Evolutionary conservation across 2,888 invertebrate species (phyloP).

Genomic region (Malthinus flaveolus): DNA sequence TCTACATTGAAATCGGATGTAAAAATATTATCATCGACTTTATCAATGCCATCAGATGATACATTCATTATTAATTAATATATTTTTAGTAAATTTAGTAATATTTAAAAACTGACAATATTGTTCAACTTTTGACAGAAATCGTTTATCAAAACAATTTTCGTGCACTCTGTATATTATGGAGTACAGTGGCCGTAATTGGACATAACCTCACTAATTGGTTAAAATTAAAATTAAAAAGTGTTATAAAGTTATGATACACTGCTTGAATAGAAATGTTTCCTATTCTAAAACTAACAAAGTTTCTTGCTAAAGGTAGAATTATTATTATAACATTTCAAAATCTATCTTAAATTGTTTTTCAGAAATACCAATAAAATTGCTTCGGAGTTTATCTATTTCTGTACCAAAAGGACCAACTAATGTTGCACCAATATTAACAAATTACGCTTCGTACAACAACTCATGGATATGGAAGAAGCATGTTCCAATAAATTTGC

Average conservation of each 20-base stretch:
- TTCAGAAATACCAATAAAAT: neutral
- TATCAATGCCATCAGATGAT: no score
- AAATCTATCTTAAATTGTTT: neutral
- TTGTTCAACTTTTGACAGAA: no score
- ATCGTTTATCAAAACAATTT: no score
- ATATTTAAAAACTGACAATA: no score
- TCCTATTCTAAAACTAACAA: neutral
- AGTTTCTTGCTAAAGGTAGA: neutral
- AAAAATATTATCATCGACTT: no score
- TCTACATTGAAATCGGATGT: no score
- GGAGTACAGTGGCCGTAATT: neutral
- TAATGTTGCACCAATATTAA: neutral
- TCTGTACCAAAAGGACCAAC: neutral
- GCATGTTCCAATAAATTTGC: conserved; percentile 42
- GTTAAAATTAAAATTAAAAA: neutral
- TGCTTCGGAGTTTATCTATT: neutral
- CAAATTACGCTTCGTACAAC: neutral
- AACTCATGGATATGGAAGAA: conserved; percentile 45
- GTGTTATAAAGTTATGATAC: neutral
- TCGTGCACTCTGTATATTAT: neutral
- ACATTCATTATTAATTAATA: no score
- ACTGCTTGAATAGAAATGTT: neutral
- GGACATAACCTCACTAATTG: neutral
- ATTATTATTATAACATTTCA: neutral
- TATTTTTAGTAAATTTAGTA: no score